A percentile compares a stretch with the other conserved stretches of the same genome.
These are phyloP conservation scores for Microctenopoma stevenorrisi DNA, from an alignment of 2,797 vertebrate species.

Conservation along the genomic window DNA sequence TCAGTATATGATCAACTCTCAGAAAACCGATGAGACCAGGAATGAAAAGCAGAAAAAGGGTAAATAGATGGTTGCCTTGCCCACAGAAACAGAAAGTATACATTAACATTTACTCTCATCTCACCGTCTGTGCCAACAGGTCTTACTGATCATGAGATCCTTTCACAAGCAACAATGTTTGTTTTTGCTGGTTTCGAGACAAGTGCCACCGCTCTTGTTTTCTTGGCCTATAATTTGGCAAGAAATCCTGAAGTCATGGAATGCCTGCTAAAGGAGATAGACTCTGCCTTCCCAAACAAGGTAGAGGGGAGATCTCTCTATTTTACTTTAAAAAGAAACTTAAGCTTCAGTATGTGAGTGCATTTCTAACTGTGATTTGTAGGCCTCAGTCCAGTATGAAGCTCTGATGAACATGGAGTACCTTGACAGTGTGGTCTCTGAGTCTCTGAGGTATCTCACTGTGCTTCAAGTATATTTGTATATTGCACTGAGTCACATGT, in stretches of 20 bases:
- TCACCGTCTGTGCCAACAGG: slow-evolving; percentile 56
- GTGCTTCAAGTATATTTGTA: no score
- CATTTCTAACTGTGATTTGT: slow-evolving; percentile 55
- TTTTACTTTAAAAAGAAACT: neutral
- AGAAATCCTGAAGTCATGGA: slow-evolving; percentile 80
- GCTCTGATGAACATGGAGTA: slow-evolving; percentile 83
- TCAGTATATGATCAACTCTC: slow-evolving; percentile 83
- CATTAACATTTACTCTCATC: neutral
- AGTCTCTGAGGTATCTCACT: slow-evolving; percentile 68
- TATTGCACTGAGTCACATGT: no score
- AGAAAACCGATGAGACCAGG: slow-evolving; percentile 49
- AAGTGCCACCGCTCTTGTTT: slow-evolving; percentile 76
- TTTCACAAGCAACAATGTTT: slow-evolving; percentile 80
- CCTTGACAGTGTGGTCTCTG: slow-evolving; percentile 78
- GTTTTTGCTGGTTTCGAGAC: slow-evolving; percentile 84
- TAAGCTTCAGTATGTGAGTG: neutral
- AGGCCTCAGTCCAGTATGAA: slow-evolving; percentile 68
- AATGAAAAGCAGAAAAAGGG: slow-evolving; percentile 42
- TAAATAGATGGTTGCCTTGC: slow-evolving; percentile 1
- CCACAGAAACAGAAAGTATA: neutral
- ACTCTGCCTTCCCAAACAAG: slow-evolving; percentile 81
- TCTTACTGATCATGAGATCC: slow-evolving; percentile 85
- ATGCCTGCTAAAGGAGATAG: slow-evolving; percentile 81
- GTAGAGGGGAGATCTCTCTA: slow-evolving; percentile 44
- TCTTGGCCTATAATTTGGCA: slow-evolving; percentile 81